Conservation (phyloP, 2,888 invertebrate genomes). For the Siphonodentalium dalli region DNA sequence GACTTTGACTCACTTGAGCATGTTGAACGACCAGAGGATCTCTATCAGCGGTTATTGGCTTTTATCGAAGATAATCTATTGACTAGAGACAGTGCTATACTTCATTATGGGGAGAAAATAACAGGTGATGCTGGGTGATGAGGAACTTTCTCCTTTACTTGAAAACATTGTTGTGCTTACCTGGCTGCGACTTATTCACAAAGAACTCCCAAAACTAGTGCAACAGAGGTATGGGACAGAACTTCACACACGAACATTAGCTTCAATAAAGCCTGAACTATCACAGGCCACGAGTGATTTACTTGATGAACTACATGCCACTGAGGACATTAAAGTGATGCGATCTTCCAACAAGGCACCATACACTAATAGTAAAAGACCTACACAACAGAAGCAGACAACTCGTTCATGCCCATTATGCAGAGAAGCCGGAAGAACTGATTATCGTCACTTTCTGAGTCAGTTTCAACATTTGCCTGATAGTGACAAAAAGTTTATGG, state of each 20-base stretch:
- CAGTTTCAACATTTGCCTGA: not conserved
- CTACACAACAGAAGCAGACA: too few relatives aligned
- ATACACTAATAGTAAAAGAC: too few relatives aligned
- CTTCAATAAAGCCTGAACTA: conserved; percentile 25
- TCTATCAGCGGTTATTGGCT: conserved; percentile 11
- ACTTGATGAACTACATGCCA: conserved; percentile 14
- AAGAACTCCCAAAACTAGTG: conserved; percentile 15
- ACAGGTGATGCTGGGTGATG: conserved; percentile 7
- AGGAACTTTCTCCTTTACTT: conserved; percentile 10
- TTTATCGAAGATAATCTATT: conserved; percentile 28
- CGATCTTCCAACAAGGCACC: too few relatives aligned
- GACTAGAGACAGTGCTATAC: not conserved
- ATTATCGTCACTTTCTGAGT: too few relatives aligned
- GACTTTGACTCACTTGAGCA: too few relatives aligned
- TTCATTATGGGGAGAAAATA: too few relatives aligned
- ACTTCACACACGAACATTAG: conserved; percentile 10
- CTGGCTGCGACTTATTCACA: conserved; percentile 18
- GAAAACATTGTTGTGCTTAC: conserved; percentile 21
- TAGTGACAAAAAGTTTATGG: not conserved
- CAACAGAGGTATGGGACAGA: conserved; percentile 25
- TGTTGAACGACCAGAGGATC: not conserved
- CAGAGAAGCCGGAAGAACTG: not conserved
- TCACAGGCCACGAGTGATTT: conserved; percentile 18
- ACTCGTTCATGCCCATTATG: not conserved
- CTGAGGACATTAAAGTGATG: conserved; percentile 7